Evolutionary conservation across 2,113 vertebrate species (phyloP), one percentile per base, ranked within the genome.

Genomic region (Phodopus roborovskii): DNA sequence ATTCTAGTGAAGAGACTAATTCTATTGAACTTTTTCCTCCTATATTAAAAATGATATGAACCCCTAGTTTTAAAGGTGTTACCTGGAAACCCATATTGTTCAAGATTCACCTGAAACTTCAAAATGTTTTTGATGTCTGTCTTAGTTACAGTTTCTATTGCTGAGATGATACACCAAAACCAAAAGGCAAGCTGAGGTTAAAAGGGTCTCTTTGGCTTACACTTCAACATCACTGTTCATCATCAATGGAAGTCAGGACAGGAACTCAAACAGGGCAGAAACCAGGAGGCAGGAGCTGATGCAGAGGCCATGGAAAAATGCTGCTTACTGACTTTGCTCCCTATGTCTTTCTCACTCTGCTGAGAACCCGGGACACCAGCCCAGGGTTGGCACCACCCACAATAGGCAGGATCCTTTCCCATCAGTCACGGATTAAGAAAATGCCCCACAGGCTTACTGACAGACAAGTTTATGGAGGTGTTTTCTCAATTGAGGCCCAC

Each of bases 11-110:
- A n/a, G 16, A 95, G 68, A 53, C 28, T 3, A 79, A 91, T 5
- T 10, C 26, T 48, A 75, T 71, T 87, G 7, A 33, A 81, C n/a
- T 89, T 89, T 91, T 86, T 6, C 42, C 9, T 86, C 87, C 42
- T 62, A 94, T 88, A 90, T 58, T 66, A n/a, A 94, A 92, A 95
- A 60, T n/a, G 3, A 50, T 3, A 70, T 83, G 13, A 42, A 90
- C 74, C 92, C 7, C 60, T 36, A 81, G 36, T 71, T 26, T 9
- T 87, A 73, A 89, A 70, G 30, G 83, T 79, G 70, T 70, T 86
- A 83, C 22, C 20, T 0, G 7, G 9, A 16, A 24, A 85, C 70
- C 88, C 10, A 60, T 48, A 73, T 62, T 74, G 28, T 7, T 88
- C 70, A 94, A 90, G 19, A 93, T 81, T 79, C 82, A 90, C 15